Base-by-base conservation (phyloP, 2,113 vertebrate species). In the Circaetus gallicus region DNA sequence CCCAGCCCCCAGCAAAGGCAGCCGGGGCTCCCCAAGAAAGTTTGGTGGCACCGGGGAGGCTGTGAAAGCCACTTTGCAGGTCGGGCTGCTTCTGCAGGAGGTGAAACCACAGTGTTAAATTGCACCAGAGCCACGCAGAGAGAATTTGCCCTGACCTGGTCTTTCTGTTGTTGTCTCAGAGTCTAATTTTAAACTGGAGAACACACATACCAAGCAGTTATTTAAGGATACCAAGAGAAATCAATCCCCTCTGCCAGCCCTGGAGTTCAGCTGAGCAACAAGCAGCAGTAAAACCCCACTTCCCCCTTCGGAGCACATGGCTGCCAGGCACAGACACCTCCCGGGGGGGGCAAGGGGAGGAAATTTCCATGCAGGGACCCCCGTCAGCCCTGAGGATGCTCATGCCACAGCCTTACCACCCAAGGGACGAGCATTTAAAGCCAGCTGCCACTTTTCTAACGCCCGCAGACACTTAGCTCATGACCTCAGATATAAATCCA, bases 131-230 rank as follows among this genome's bases (percentile, higher is more conserved):
- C 61, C 17, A 1, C 0, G 11, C 62, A 88, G 74, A 69, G 56
- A 32, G 59, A 77, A 31, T 25, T 20, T 40, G 49, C 36, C 83
- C 72, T 40, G 36, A 26, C 65, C 69, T 62, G 72, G 28, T 47
- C 71, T 43, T 71, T 22, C 62, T 8, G 53, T 24, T 73, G 63
- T 16, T 59, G 84, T 87, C 79, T 71, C 63, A 42, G 77, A 53
- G 86, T 72, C 92, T 97, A 96, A 97, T 94, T 97, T 97, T 95
- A 97, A 95, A 62, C 88, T 2, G 21, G 42, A 16, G 24, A 52
- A 87, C 2, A 4, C 62, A 18, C n/a, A 21, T 53, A 59, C 79
- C 58, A 2, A 34, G 47, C 1, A 6, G 90, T 79, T 96, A 92
- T 95, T 95, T 91, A 62, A 79, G 78, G 96, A 76, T 16, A 73